phyloP scores from a whole-genome alignment of 1,140 invertebrate species.

The Luehdorfia chinensis region DNA sequence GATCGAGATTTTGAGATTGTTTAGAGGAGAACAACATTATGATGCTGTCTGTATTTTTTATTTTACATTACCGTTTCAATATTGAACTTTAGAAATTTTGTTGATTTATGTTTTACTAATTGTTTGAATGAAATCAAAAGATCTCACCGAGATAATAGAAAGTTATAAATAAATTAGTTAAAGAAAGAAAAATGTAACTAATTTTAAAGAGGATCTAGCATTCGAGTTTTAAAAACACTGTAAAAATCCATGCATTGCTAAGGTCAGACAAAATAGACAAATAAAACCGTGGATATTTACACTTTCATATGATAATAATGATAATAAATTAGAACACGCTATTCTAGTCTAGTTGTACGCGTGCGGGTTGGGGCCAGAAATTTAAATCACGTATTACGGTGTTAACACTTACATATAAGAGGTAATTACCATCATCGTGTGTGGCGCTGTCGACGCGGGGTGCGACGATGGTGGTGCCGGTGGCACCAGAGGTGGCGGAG shows the following conservation, averaged over 20 bases:
- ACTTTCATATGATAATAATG: no score
- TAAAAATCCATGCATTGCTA: slow-evolving; percentile 9
- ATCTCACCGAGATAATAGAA: neutral
- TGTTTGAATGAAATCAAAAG: neutral
- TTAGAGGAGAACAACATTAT: slow-evolving; percentile 28
- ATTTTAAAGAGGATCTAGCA: no score
- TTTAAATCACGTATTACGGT: slow-evolving; percentile 66
- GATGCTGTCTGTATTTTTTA: neutral
- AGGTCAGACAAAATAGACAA: neutral
- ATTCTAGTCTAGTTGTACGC: slow-evolving; percentile 17
- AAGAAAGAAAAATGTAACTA: no score
- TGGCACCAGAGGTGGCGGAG: slow-evolving; percentile 61
- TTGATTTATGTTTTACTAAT: neutral
- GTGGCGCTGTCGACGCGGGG: slow-evolving; percentile 65
- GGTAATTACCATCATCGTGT: slow-evolving; percentile 83
- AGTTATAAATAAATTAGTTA: neutral
- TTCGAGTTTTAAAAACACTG: no score
- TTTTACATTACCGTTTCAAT: slow-evolving; percentile 2
- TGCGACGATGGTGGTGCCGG: slow-evolving; percentile 62
- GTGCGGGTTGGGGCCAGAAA: slow-evolving; percentile 62
- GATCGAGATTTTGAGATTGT: slow-evolving; percentile 67
- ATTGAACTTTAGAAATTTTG: no score
- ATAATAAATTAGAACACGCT: slow-evolving; percentile 1
- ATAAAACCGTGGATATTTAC: neutral
- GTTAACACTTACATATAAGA: slow-evolving; percentile 83